Conservation (phyloP, 2,888 invertebrate genomes). For the Lycophotia porphyrea region DNA sequence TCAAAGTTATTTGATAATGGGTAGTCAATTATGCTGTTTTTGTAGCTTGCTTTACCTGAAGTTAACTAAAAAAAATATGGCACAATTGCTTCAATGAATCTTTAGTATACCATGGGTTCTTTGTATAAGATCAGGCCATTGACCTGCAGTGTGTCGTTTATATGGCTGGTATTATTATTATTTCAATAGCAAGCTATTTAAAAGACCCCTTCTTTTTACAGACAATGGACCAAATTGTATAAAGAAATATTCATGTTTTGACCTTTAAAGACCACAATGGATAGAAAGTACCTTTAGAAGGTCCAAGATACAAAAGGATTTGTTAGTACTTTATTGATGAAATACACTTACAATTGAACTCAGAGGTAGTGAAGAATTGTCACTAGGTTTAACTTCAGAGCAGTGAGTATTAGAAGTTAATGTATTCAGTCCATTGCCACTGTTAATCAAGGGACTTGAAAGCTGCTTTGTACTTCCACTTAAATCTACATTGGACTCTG, state of each 20-base stretch:
- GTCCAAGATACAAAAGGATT: not conserved
- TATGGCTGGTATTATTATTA: not conserved
- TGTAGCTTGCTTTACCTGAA: not conserved
- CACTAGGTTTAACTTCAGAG: conserved; percentile 51
- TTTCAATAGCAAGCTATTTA: not conserved
- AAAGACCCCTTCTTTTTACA: not conserved
- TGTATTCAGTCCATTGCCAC: conserved; percentile 37
- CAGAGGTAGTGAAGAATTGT: conserved; percentile 58
- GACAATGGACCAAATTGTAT: not conserved
- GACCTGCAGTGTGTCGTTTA: not conserved
- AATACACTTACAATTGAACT: conserved; percentile 68
- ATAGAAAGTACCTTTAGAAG: not conserved
- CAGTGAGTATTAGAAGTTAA: conserved; percentile 48
- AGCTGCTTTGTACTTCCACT: conserved; percentile 45
- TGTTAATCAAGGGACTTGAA: conserved; percentile 33
- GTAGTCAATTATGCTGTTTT: not conserved
- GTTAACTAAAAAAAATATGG: not conserved
- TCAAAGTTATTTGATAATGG: conserved; percentile 23
- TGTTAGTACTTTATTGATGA: conserved; percentile 7
- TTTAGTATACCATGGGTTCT: not conserved
- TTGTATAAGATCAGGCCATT: not conserved
- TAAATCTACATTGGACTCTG: conserved; percentile 52
- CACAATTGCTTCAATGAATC: not conserved
- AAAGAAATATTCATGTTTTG: not conserved
- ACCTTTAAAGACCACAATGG: not conserved